Base-by-base conservation (phyloP, 1,140 invertebrate species). In the Lordiphosa stackelbergi region DNA sequence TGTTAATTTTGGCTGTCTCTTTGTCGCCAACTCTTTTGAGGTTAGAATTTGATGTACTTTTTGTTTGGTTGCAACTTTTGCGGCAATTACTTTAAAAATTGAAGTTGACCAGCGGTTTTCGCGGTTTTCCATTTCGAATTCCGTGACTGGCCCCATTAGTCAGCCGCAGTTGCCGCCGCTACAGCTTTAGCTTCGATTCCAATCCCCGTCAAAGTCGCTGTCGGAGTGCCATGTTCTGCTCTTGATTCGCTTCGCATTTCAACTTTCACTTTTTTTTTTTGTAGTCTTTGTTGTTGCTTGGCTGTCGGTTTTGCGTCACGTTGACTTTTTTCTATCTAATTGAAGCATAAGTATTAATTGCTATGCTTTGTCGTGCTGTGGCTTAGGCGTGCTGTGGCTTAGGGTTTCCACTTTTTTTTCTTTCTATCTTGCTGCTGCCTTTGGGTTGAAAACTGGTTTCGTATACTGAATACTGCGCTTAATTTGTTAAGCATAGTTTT, bases 51-150 rank as follows among this genome's bases (percentile, higher is more conserved):
- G 59, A 34, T 46, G 43, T 46, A 12, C 43, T 46, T 46, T 45
- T 46, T 24, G 28, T 31, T 34, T 34, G 8, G 77, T n/a, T 64
- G 64, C 65, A 83, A 83, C 77, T 83, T 31, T 77, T 83, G 71
- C 66, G 60, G 77, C 77, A 83, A 83, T 83, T 83, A 83, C 77
- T 83, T 83, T 83, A 83, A 83, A 83, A 83, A 83, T 83, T 83
- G 69, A 83, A 83, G 72, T 83, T 83, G 72, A 11, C 57, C 57
- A 56, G 77, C 69, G 77, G 77, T 83, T 83, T 45, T 47, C 58
- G 71, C 56, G 75, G 75, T 81, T 79, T 48, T 46, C 31, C 35
- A 13, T 48, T 59, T 24, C 24, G 35, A 47, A 53, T 59, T 38
- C 55, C 70, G 55, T 64, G 66, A 68, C 75, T 79, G 70, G 66